Conservation (phyloP, 2,113 vertebrate genomes). For the Cavia porcellus region DNA sequence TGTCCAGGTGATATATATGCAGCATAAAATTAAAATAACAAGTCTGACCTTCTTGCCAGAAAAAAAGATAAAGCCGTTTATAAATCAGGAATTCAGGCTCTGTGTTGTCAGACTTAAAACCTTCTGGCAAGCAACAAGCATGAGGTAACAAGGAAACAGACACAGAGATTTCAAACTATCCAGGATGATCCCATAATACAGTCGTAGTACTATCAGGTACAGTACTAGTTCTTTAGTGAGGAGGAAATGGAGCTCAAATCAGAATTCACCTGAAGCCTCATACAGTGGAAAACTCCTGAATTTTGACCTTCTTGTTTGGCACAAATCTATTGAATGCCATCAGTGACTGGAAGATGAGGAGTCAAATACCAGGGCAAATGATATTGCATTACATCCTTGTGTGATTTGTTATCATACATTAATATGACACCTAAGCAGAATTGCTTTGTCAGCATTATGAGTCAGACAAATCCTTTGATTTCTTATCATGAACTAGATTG, state of each 20-base stretch:
- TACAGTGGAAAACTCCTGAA: neutral
- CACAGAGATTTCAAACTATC: neutral
- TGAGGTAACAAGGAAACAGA: neutral
- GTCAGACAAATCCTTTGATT: neutral
- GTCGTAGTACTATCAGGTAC: neutral
- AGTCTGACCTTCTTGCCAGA: neutral
- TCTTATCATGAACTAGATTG: conserved; percentile 27
- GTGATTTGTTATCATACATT: neutral
- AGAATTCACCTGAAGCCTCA: neutral
- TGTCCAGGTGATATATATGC: neutral
- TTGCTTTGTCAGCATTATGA: neutral
- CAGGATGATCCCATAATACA: neutral
- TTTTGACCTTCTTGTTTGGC: conserved; percentile 43
- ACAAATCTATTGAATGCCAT: neutral
- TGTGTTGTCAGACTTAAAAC: neutral
- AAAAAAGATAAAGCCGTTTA: neutral
- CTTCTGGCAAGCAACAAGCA: neutral
- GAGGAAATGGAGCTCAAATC: neutral
- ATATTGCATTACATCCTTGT: neutral
- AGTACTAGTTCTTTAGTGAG: neutral
- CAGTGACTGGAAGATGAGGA: neutral
- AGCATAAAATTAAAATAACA: neutral
- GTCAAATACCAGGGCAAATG: neutral
- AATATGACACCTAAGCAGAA: conserved; percentile 3
- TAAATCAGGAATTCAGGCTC: neutral